These are phyloP conservation scores for Eulacestoma nigropectus DNA, from an alignment of 2,113 vertebrate species.

Conservation along the genomic window DNA sequence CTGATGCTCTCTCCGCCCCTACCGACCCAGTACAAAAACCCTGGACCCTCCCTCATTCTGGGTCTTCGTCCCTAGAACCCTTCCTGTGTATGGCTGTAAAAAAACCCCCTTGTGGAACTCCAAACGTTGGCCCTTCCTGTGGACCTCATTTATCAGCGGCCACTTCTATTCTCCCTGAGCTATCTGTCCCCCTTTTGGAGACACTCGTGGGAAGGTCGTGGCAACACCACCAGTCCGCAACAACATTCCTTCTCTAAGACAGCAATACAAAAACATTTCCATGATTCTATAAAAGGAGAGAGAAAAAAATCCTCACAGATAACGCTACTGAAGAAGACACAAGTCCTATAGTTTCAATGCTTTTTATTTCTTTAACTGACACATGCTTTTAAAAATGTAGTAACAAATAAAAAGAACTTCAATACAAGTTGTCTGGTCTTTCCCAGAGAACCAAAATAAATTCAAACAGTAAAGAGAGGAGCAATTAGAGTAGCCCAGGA, in stretches of 20 bases:
- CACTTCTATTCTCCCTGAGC: too few species aligned
- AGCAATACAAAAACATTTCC: constrained; percentile 63
- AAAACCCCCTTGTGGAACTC: too few species aligned
- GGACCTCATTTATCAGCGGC: too few species aligned
- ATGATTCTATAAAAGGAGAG: constrained; percentile 45
- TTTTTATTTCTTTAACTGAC: constrained; percentile 75
- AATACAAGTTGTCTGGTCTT: not conserved
- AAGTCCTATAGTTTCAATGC: constrained; percentile 74
- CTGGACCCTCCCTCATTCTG: too few species aligned
- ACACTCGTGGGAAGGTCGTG: too few species aligned
- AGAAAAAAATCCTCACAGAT: constrained; percentile 72
- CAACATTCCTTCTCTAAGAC: constrained; percentile 75
- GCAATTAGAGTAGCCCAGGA: not conserved
- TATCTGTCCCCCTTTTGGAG: too few species aligned
- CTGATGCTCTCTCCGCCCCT: too few species aligned
- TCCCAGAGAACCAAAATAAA: not conserved
- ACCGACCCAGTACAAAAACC: too few species aligned
- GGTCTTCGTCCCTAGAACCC: too few species aligned
- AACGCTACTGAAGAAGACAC: constrained; percentile 69
- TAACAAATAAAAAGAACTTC: not conserved
- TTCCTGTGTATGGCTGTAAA: too few species aligned
- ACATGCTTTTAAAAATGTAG: not conserved
- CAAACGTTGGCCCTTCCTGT: too few species aligned
- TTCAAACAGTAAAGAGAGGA: not conserved
- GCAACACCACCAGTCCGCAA: too few species aligned